Percentiles rank a stretch among this genome's conserved stretches.
These are phyloP conservation scores for Norana najaformis DNA, from an alignment of 2,888 invertebrate species.

Conservation along the genomic window DNA sequence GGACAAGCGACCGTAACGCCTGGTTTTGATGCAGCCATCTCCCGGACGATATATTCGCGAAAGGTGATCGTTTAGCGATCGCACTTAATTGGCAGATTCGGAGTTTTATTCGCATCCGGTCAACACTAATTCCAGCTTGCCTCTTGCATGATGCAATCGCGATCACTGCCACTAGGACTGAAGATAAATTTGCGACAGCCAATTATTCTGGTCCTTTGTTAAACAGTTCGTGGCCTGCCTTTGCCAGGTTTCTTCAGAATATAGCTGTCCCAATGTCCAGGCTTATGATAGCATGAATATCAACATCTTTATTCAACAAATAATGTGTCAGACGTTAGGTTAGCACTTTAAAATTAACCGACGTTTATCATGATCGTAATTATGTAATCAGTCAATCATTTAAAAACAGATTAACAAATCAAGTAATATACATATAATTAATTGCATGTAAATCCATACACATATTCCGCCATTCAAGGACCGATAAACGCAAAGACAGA, in stretches of 20 bases:
- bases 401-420: too few relatives aligned
- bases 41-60: not conserved
- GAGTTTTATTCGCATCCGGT: not conserved
- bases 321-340: not conserved
- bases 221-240: not conserved
- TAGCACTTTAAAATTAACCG: not conserved
- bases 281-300: not conserved
- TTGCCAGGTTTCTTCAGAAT: not conserved
- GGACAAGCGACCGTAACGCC: not conserved
- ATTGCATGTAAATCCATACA: too few relatives aligned
- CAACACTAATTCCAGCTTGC: not conserved
- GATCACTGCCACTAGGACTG: not conserved
- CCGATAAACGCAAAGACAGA: not conserved
- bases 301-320: not conserved
- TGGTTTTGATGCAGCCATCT: not conserved
- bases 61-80: constrained; percentile 6
- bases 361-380: not conserved
- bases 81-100: not conserved
- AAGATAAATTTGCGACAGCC: not conserved
- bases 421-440: too few relatives aligned
- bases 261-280: not conserved
- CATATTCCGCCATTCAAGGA: too few relatives aligned
- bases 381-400: not conserved
- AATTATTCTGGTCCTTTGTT: not conserved
- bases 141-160: not conserved